Percentiles rank a stretch among this genome's conserved stretches.
Evolutionary conservation across 2,888 invertebrate species (phyloP).

Genomic region (Mimachlamys varia): DNA sequence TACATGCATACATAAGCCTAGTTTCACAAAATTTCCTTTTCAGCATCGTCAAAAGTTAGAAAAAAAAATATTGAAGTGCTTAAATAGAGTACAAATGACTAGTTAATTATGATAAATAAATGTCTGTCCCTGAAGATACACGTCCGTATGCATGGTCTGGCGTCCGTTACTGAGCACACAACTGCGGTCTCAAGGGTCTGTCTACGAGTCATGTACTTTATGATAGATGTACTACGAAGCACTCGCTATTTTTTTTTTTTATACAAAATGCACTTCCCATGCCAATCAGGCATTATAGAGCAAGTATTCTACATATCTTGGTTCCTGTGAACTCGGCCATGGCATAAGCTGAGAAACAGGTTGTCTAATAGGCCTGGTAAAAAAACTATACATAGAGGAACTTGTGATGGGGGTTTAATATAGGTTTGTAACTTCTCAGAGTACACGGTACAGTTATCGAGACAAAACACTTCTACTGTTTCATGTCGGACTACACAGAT

Average conservation of each 20-base stretch:
- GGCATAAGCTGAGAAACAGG: not conserved
- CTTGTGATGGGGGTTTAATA: not conserved
- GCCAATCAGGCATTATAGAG: not conserved
- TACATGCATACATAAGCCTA: not conserved
- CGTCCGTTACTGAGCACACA: not conserved
- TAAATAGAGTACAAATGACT: not conserved
- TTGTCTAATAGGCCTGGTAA: not conserved
- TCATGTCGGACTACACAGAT: not conserved
- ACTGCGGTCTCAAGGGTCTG: not conserved
- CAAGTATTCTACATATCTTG: not conserved
- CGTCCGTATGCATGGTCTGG: not conserved
- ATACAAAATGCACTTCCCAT: slow-evolving; percentile 17
- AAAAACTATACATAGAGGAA: not conserved
- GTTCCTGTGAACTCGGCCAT: slow-evolving; percentile 16
- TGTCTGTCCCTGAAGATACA: too few relatives aligned
- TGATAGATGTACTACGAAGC: too few relatives aligned
- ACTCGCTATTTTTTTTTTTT: not conserved
- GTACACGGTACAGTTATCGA: not conserved
- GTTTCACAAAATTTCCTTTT: not conserved
- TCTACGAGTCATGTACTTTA: not conserved
- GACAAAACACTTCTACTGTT: not conserved
- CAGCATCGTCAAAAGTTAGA: too few relatives aligned
- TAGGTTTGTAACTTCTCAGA: not conserved
- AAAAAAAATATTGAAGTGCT: not conserved
- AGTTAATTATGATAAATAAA: too few relatives aligned